Conservation (phyloP, 2,797 vertebrate genomes). For the Chaetodon trifasciatus region DNA sequence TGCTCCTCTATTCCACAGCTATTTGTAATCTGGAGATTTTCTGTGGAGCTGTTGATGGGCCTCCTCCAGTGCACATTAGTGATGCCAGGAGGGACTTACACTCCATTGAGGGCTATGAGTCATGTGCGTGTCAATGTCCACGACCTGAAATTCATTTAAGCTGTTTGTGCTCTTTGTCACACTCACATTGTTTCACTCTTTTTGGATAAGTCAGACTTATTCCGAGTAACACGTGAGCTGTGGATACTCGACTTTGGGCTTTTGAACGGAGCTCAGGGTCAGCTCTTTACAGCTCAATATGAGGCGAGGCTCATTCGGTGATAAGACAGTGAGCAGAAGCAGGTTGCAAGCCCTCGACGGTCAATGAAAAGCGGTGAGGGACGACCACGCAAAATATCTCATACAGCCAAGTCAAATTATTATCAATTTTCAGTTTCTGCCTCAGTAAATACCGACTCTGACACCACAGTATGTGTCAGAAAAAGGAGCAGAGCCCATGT, state of each 20-base stretch:
- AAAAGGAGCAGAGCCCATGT: background rate
- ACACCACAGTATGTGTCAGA: background rate
- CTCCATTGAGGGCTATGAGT: conserved; percentile 7
- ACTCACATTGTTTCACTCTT: background rate
- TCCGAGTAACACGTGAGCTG: background rate
- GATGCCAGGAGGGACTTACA: conserved; percentile 26
- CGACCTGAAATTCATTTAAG: background rate
- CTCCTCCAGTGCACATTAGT: conserved; percentile 36
- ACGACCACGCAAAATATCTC: background rate
- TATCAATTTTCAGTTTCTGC: background rate
- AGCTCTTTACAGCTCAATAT: conserved; percentile 12
- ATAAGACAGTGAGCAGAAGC: conserved; percentile 2
- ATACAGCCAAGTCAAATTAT: background rate
- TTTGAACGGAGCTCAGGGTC: background rate
- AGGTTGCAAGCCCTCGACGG: background rate
- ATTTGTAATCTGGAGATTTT: conserved; percentile 56
- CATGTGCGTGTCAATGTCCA: background rate
- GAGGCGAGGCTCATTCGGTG: conserved; percentile 11
- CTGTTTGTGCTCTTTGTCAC: background rate
- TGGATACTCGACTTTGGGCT: background rate
- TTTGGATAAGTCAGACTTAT: background rate
- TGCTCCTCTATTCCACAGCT: conserved; percentile 66
- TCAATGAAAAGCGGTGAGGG: background rate
- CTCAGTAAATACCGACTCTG: background rate
- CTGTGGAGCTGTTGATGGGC: conserved; percentile 45